Base-by-base conservation (phyloP, 2,888 invertebrate genomes). In the Parascotia fuliginaria region DNA sequence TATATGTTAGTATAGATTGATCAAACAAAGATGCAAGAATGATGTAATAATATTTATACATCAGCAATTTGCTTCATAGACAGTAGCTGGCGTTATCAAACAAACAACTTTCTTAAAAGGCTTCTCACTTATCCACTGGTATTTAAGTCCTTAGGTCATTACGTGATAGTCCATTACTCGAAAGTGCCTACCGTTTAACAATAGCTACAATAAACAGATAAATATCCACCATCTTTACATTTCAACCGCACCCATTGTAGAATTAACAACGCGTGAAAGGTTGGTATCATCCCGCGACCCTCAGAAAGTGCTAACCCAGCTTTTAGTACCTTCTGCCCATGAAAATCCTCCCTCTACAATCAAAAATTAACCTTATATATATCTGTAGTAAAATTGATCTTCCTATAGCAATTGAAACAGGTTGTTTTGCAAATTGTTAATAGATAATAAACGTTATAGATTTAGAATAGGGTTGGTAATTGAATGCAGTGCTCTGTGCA, bases 211-310 rank as follows among this genome's bases (percentile, higher is more conserved):
- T 44, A 42, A 53, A 48, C 37, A 3, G 43, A 46, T 39, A 66
- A 40, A 52, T 50, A 67, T 52, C 54, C 29, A 41, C 57, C 7
- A 38, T 33, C 39, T 48, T 45, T 13, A 27, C 13, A 22, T 27
- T 48, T 55, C 13, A 24, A 42, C 27, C 75, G 79, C 80, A 79
- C 79, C 85, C 85, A 88, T 74, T 87, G 79, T 81, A 61, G 85
- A 80, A 77, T 74, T 54, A 67, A 72, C 85, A 82, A 79, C 81
- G 85, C 90, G 90, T 91, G 89, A 91, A 91, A 90, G 91, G 91
- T 90, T 88, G 87, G 79, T 77, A 86, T 83, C 90, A 91, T 92
- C 91, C 89, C 91, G 91, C 86, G 91, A 92, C 91, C 91, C 73
- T 66, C 71, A 78, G 83, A 87, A 83, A 87, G 85, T 81, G 87